These are phyloP conservation scores for Sebastes taczanowskii DNA, from an alignment of 2,797 vertebrate species.

Conservation along the genomic window DNA sequence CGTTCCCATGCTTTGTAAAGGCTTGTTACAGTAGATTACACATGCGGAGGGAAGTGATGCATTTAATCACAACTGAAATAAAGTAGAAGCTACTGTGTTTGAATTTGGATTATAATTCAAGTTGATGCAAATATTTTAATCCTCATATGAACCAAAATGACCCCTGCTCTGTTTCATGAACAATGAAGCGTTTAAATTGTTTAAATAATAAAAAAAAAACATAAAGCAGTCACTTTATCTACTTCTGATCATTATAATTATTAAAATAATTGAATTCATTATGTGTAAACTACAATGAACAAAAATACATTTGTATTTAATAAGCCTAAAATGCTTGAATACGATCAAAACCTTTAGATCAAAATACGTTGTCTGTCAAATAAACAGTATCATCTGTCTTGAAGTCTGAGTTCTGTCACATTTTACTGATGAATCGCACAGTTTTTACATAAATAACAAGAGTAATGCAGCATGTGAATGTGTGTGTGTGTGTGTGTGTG, in stretches of 20 bases:
- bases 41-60: conserved; percentile 2
- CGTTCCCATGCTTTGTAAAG: conserved; percentile 41
- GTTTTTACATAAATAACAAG: neutral
- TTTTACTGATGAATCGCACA: neutral
- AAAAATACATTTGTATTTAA: neutral
- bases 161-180: neutral
- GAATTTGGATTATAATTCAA: neutral
- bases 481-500: neutral
- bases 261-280: neutral
- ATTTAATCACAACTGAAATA: neutral
- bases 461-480: neutral
- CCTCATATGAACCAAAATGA: neutral
- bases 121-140: neutral
- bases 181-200: neutral
- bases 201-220: neutral
- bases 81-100: neutral
- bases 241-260: neutral
- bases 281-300: neutral
- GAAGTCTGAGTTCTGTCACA: neutral
- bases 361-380: neutral
- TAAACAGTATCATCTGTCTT: neutral
- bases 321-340: neutral
- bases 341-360: neutral
- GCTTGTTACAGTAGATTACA: conserved; percentile 51
- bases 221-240: neutral